These are phyloP conservation scores for Apodemus speciosus DNA, from an alignment of 2,113 vertebrate genomes.

Conservation along the genomic window DNA sequence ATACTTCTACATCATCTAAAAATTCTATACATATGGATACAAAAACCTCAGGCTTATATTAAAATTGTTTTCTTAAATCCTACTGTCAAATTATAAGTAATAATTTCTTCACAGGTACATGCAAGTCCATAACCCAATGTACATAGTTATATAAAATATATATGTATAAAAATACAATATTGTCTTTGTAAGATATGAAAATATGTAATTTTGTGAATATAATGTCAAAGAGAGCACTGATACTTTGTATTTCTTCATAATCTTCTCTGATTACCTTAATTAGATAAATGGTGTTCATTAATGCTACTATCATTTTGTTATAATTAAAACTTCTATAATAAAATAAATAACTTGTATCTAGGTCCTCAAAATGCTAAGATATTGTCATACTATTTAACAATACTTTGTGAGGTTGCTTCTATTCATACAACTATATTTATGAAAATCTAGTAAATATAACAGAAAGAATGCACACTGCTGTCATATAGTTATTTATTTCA, in stretches of 20 bases:
- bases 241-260: neutral
- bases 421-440: neutral
- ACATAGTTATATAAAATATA: neutral
- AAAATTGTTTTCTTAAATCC: constrained; percentile 11
- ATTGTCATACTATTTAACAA: neutral
- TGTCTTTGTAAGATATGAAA: neutral
- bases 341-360: neutral
- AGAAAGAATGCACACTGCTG: constrained; percentile 41
- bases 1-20: neutral
- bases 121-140: neutral
- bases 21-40: neutral
- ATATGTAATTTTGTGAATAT: neutral
- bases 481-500: constrained; percentile 42
- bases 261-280: constrained; percentile 37
- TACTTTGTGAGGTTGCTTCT: constrained; percentile 6
- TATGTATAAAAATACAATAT: neutral
- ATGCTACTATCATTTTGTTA: neutral
- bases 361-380: neutral
- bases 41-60: neutral
- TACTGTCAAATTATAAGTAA: neutral
- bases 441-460: constrained; percentile 5
- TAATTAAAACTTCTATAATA: neutral
- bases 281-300: neutral
- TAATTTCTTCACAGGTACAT: neutral
- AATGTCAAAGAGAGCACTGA: neutral